Conservation (phyloP, 2,888 invertebrate species). For the Blera fallax region DNA sequence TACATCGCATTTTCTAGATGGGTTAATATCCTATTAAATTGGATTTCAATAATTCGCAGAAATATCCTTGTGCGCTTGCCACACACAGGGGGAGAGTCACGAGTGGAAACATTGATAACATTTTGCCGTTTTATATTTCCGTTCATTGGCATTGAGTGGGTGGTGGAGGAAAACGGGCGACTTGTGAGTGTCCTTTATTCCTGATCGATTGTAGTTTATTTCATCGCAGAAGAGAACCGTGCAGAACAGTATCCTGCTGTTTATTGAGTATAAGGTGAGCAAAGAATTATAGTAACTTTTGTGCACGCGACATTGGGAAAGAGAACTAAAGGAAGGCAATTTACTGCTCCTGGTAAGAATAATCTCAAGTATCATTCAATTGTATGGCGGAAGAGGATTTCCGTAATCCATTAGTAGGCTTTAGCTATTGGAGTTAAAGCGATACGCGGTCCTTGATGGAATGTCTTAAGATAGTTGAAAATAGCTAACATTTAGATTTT, state of each 20-base stretch:
- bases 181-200: slow-evolving; percentile 43
- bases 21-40: slow-evolving; percentile 62
- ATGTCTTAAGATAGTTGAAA: background rate
- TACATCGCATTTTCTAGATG: slow-evolving; percentile 66
- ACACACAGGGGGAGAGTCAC: slow-evolving; percentile 38
- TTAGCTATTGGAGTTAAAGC: background rate
- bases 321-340: background rate
- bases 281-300: slow-evolving; percentile 19
- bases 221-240: background rate
- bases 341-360: background rate
- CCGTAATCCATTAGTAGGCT: background rate
- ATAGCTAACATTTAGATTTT: background rate
- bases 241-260: slow-evolving; percentile 26
- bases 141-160: slow-evolving; percentile 15
- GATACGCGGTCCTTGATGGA: background rate
- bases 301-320: slow-evolving; percentile 9
- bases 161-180: background rate
- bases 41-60: slow-evolving; percentile 63
- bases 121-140: slow-evolving; percentile 60
- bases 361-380: slow-evolving; percentile 8
- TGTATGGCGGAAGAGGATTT: background rate
- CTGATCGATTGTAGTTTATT: slow-evolving; percentile 59
- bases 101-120: slow-evolving; percentile 60
- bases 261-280: slow-evolving; percentile 28
- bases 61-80: slow-evolving; percentile 59